Conservation (phyloP, 2,888 invertebrate genomes). For the Candidula unifasciata region DNA sequence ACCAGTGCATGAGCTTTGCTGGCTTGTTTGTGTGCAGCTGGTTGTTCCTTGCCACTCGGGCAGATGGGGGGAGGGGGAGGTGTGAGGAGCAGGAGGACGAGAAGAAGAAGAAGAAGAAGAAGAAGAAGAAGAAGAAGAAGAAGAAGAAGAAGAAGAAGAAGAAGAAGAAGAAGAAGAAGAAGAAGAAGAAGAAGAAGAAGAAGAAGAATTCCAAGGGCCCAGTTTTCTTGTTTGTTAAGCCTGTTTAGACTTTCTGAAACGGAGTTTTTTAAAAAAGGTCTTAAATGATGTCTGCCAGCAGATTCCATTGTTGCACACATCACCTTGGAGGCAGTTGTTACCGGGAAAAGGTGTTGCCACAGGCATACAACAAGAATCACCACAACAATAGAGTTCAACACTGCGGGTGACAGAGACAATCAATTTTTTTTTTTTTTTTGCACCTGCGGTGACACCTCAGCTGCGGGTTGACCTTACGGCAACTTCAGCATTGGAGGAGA, state of each 20-base stretch:
- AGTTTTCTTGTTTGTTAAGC: not conserved
- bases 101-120: too few relatives aligned
- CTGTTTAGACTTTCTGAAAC: not conserved
- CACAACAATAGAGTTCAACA: conserved; percentile 1
- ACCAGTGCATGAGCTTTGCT: too few relatives aligned
- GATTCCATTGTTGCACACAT: not conserved
- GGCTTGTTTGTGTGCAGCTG: too few relatives aligned
- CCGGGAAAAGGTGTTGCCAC: not conserved
- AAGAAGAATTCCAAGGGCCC: too few relatives aligned
- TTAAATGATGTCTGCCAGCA: not conserved
- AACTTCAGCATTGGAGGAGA: not conserved
- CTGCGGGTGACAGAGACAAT: conserved; percentile 1
- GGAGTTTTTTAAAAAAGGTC: not conserved
- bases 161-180: too few relatives aligned
- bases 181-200: too few relatives aligned
- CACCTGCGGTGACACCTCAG: conserved; percentile 26
- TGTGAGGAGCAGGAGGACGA: too few relatives aligned
- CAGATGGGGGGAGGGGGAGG: too few relatives aligned
- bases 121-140: too few relatives aligned
- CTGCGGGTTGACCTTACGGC: conserved; percentile 10
- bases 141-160: too few relatives aligned
- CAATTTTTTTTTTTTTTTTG: conserved; percentile 4
- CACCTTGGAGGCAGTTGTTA: too few relatives aligned
- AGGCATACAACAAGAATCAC: not conserved
- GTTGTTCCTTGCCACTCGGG: too few relatives aligned